These are phyloP conservation scores for Andrena hattorfiana DNA, from an alignment of 2,888 invertebrate species.

Conservation along the genomic window DNA sequence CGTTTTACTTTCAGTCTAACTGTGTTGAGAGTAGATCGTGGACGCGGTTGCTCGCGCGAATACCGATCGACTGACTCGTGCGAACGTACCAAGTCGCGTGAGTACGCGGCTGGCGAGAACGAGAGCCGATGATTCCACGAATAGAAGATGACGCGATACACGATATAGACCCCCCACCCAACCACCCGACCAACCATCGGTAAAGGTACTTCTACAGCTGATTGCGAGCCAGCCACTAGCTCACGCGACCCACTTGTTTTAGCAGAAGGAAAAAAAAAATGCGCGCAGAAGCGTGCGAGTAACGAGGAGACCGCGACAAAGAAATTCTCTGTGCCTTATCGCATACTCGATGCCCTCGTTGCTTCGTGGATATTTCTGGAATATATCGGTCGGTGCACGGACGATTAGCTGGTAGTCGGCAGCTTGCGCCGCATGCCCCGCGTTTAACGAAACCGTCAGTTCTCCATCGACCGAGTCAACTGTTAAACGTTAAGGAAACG, in stretches of 20 bases:
- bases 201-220: conserved; percentile 11
- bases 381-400: no score
- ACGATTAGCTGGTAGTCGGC: no score
- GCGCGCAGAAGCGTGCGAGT: background rate
- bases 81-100: conserved; percentile 7
- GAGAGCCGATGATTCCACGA: conserved; percentile 26
- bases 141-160: conserved; percentile 48
- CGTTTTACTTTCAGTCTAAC: no score
- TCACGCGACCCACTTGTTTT: background rate
- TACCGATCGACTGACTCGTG: no score
- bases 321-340: conserved; percentile 4
- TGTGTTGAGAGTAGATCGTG: no score
- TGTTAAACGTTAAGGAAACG: no score
- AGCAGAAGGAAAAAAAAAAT: background rate
- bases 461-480: no score
- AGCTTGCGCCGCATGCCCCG: no score
- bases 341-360: background rate
- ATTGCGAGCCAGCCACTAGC: background rate
- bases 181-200: conserved; percentile 15
- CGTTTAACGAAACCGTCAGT: no score
- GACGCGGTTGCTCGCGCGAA: no score
- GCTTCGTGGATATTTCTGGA: no score
- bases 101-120: conserved; percentile 1
- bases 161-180: conserved; percentile 30
- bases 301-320: background rate